These are phyloP conservation scores for Hetaerina titia DNA, from an alignment of 2,888 invertebrate species.

Conservation along the genomic window DNA sequence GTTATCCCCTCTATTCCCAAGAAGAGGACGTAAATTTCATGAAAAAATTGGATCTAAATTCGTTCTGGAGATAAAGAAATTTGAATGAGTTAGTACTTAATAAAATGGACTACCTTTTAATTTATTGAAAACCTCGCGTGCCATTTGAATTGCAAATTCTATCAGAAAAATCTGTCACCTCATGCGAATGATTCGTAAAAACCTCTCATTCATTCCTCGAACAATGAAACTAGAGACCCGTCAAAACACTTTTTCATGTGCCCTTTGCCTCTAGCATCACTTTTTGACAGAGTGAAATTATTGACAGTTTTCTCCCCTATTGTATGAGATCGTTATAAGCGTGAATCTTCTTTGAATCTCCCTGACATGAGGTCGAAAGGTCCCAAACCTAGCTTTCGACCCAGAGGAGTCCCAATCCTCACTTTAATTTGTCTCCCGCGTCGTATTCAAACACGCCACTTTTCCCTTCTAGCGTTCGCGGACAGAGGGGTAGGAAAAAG, in stretches of 20 bases:
- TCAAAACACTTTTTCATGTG: background rate
- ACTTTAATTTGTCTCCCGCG: conserved; percentile 32
- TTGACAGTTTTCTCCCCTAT: conserved; percentile 41
- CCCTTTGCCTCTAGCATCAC: background rate
- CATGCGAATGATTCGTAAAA: background rate
- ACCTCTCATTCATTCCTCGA: background rate
- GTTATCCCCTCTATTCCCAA: too few relatives aligned
- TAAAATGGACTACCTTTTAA: too few relatives aligned
- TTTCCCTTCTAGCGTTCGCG: background rate
- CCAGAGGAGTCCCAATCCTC: background rate
- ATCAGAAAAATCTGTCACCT: too few relatives aligned
- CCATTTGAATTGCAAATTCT: too few relatives aligned
- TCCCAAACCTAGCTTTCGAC: background rate
- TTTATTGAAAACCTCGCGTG: too few relatives aligned
- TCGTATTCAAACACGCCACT: background rate
- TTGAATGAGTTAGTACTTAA: too few relatives aligned
- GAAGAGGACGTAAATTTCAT: too few relatives aligned
- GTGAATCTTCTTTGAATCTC: background rate
- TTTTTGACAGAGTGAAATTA: background rate
- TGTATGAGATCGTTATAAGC: conserved; percentile 29
- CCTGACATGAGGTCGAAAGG: conserved; percentile 33
- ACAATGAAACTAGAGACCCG: background rate
- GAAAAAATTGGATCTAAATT: too few relatives aligned
- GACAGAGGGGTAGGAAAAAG: too few relatives aligned
- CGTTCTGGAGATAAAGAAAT: too few relatives aligned